phyloP scores from a whole-genome alignment of 1,140 invertebrate genomes.

The Zaprionus nigranus region DNA sequence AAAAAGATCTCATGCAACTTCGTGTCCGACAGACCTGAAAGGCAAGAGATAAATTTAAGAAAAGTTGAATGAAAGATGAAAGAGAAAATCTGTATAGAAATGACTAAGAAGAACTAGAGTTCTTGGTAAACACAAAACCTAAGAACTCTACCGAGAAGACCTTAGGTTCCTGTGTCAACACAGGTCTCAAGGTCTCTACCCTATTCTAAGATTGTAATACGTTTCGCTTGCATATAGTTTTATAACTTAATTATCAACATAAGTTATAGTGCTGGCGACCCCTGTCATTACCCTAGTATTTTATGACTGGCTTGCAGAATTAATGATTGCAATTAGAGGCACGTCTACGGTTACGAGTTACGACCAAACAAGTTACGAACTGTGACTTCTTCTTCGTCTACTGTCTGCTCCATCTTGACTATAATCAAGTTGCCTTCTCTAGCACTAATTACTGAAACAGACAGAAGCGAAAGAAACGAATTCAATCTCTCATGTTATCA shows the following conservation, averaged over 20 bases:
- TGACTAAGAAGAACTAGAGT: too few relatives aligned
- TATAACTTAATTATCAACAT: background rate
- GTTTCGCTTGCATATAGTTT: background rate
- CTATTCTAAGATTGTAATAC: background rate
- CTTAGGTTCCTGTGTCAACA: background rate
- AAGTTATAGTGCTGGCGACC: background rate
- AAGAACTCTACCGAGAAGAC: too few relatives aligned
- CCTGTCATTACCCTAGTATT: conserved; percentile 5
- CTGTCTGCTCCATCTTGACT: conserved; percentile 12
- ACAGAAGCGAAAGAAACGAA: conserved; percentile 50
- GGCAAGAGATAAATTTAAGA: background rate
- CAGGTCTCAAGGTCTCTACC: background rate
- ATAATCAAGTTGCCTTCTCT: conserved; percentile 71
- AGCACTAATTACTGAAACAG: conserved; percentile 71
- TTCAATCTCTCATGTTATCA: conserved; percentile 52
- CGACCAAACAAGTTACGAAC: conserved; percentile 6
- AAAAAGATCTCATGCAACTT: conserved; percentile 80
- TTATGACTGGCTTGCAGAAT: conserved; percentile 49
- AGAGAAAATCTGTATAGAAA: background rate
- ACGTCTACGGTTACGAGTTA: conserved; percentile 39
- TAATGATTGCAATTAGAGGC: conserved; percentile 64
- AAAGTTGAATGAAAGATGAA: background rate
- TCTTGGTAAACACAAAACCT: too few relatives aligned
- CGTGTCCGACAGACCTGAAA: conserved; percentile 77
- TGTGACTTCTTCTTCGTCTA: background rate